A percentile compares a stretch with the other conserved stretches of the same genome.
phyloP scores from a whole-genome alignment of 1,140 invertebrate species.

The Nasonia giraulti region DNA sequence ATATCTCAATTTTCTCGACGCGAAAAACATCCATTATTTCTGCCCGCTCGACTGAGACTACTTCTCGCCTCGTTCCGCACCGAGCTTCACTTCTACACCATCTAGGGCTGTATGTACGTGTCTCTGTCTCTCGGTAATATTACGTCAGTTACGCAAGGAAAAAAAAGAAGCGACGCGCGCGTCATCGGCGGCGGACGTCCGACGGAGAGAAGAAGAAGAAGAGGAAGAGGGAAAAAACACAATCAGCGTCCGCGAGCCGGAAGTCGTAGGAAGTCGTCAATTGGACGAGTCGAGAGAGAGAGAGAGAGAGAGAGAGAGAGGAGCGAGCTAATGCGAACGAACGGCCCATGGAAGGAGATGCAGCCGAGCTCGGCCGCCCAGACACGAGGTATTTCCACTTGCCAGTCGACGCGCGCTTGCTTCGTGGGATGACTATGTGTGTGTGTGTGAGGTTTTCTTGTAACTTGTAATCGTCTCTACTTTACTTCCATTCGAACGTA shows the following conservation, averaged over 20 bases:
- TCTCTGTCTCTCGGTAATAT: conserved; percentile 1
- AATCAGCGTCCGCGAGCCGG: conserved; percentile 67
- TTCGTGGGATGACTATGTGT: too few relatives aligned
- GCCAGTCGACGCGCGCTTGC: background rate
- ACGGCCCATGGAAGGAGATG: conserved; percentile 46
- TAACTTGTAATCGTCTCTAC: background rate
- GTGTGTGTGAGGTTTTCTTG: too few relatives aligned
- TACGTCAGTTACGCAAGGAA: conserved; percentile 33
- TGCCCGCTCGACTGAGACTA: background rate
- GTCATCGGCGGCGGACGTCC: conserved; percentile 64
- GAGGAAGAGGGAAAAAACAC: conserved; percentile 47
- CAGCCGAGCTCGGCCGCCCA: background rate
- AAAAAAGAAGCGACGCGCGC: conserved; percentile 11
- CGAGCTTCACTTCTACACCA: conserved; percentile 12
- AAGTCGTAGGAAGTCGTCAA: conserved; percentile 71
- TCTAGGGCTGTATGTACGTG: background rate
- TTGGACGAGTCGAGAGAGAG: conserved; percentile 56
- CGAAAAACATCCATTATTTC: background rate
- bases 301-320: too few relatives aligned
- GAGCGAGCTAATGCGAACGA: background rate
- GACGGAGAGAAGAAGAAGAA: conserved; percentile 47
- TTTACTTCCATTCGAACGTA: background rate
- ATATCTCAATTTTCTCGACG: too few relatives aligned
- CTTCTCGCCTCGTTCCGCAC: background rate
- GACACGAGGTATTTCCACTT: conserved; percentile 32